Base-by-base conservation (phyloP, 2,797 vertebrate species). In the Balearica regulorum region DNA sequence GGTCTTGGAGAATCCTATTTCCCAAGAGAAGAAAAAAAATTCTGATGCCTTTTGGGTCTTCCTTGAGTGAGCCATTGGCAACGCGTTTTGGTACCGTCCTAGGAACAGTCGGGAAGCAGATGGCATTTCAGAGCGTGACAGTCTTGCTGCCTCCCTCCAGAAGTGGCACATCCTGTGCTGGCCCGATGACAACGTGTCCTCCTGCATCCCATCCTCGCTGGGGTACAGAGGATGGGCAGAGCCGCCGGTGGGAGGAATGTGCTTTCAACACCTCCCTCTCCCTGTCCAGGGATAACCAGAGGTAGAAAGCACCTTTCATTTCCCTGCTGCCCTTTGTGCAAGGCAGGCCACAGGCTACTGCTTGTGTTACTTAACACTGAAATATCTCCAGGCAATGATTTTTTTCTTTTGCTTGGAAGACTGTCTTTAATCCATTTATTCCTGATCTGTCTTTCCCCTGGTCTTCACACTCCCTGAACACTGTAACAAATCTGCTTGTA, bases 391-490 rank as follows among this genome's bases (percentile, higher is more conserved):
- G 89, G 65, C 61, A 64, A 28, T 43, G 54, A 46, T 9, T 93
- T 83, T 94, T 82, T 83, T 17, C 18, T 89, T 46, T 48, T 66
- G 20, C 81, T 89, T 76, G 61, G 49, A 87, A 91, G 55, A 37
- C 37, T 41, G 28, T n/a, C 19, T 91, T 91, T 90, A 95, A 93
- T 92, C 73, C 80, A 57, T 55, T 95, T 95, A 66, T 84, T 91
- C 48, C 39, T 88, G 35, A 49, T 83, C 44, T 91, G 69, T 46
- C 54, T 95, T 91, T 70, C 20, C 31, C 5, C 1, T 65, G 69
- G 60, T 87, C 43, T 35, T 81, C 58, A 55, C 5, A 16, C 12
- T 78, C 58, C 51, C 31, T 54, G 58, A 88, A 78, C 25, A 35
- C 72, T 69, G 39, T 55, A 80, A 69, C n/a, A 76, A 90, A 95